Evolutionary conservation across 2,797 vertebrate genomes (phyloP).

Genomic region (Pseudotriccus pelzelni): DNA sequence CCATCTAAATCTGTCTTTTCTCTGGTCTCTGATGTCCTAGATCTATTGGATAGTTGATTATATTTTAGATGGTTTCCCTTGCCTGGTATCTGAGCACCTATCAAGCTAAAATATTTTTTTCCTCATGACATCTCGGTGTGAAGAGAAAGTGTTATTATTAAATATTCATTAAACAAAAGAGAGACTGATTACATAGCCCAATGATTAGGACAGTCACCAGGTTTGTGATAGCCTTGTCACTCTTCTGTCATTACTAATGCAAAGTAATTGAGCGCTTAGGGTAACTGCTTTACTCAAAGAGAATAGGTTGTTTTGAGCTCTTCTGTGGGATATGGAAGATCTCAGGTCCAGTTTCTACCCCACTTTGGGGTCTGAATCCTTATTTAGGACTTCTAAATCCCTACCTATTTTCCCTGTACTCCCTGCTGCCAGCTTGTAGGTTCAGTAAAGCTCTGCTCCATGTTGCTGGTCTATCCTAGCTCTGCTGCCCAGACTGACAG

Average conservation of each 20-base stretch:
- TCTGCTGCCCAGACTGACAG: not conserved
- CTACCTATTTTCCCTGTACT: not conserved
- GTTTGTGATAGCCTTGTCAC: not conserved
- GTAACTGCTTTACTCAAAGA: not conserved
- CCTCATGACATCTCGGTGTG: not conserved
- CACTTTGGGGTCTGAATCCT: accelerated
- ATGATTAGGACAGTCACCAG: not conserved
- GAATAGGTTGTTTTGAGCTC: not conserved
- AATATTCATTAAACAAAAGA: conserved; percentile 3
- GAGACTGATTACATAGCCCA: not conserved
- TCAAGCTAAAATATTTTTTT: not conserved
- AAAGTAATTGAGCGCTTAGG: not conserved
- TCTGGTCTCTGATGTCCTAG: not conserved
- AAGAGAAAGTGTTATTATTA: not conserved
- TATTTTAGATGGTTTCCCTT: not conserved
- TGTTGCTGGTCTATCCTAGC: not conserved
- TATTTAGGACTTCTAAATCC: not conserved
- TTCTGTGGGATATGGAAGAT: not conserved
- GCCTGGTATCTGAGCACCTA: not conserved
- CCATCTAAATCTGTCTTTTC: not conserved
- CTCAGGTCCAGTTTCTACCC: not conserved
- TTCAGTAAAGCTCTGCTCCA: not conserved
- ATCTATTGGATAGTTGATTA: not conserved
- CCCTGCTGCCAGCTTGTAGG: not conserved
- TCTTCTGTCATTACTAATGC: not conserved